Conservation (phyloP, 2,888 invertebrate genomes). For the Dendrolimus pini region DNA sequence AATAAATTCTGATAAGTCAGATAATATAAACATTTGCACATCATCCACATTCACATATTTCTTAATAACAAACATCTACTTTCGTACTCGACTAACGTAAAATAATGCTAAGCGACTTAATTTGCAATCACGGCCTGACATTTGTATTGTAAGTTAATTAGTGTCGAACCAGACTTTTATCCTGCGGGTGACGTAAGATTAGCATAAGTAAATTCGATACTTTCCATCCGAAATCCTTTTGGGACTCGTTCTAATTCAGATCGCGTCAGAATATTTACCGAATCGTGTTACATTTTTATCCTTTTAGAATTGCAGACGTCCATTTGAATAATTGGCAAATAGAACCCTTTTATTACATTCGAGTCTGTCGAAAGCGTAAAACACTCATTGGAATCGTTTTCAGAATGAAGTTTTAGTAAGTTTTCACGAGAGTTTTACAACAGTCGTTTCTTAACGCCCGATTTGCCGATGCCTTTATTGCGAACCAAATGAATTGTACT, state of each 20-base stretch:
- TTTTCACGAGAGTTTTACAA: constrained; percentile 22
- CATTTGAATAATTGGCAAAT: constrained; percentile 50
- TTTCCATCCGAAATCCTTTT: constrained; percentile 36
- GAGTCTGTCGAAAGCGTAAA: constrained; percentile 27
- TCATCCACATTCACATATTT: no score
- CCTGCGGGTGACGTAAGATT: constrained; percentile 59
- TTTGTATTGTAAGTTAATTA: constrained; percentile 45
- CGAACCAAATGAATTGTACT: constrained; percentile 56
- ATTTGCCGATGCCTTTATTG: constrained; percentile 48
- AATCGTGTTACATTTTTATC: constrained; percentile 43
- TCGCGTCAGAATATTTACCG: constrained; percentile 42
- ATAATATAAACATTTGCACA: no score
- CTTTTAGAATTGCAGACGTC: constrained; percentile 36
- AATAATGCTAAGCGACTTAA: neutral
- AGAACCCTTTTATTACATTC: constrained; percentile 32
- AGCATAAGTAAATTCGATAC: constrained; percentile 65
- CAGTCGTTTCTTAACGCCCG: constrained; percentile 32
- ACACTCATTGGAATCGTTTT: constrained; percentile 33
- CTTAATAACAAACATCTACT: no score
- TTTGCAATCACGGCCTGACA: neutral
- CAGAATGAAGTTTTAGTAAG: constrained; percentile 29
- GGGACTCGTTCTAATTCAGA: constrained; percentile 46
- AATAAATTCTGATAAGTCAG: no score
- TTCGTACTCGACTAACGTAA: no score
- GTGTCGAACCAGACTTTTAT: constrained; percentile 40